Evolutionary conservation across 2,888 invertebrate species (phyloP).

Genomic region (Pandemis heparana): DNA sequence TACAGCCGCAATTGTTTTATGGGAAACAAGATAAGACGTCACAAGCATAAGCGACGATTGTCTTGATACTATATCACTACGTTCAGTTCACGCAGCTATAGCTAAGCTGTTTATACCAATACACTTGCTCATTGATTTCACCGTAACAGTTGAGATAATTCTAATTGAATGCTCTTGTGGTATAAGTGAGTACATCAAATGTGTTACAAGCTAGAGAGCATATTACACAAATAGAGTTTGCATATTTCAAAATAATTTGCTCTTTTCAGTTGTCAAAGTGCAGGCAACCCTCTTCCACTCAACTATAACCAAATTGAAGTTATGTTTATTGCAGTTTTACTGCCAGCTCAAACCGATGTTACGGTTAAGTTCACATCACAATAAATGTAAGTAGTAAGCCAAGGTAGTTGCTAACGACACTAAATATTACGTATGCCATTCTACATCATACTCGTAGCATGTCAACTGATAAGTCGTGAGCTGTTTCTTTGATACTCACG

Average conservation of each 20-base stretch:
- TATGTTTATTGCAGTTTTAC: background rate
- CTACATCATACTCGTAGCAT: constrained; percentile 6
- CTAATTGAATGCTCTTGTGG: background rate
- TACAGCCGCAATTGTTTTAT: background rate
- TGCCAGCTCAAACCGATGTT: constrained; percentile 7
- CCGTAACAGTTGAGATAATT: background rate
- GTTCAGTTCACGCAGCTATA: background rate
- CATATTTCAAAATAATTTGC: background rate
- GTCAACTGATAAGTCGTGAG: constrained; percentile 38
- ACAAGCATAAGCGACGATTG: constrained; percentile 2
- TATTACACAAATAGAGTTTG: background rate
- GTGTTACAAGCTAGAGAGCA: background rate
- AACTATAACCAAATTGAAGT: background rate
- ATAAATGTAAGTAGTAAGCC: background rate
- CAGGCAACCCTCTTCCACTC: background rate
- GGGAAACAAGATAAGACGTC: background rate
- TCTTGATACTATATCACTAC: background rate
- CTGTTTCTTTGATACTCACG: constrained; percentile 36
- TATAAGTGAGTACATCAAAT: background rate
- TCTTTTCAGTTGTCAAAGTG: background rate
- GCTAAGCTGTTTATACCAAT: background rate
- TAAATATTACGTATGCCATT: constrained; percentile 18
- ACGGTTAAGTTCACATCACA: background rate
- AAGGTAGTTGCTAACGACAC: constrained; percentile 2
- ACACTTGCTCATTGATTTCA: constrained; percentile 1